A percentile compares a stretch with the other conserved stretches of the same genome.
phyloP scores from a whole-genome alignment of 2,797 vertebrate genomes.

The Merluccius polli region DNA sequence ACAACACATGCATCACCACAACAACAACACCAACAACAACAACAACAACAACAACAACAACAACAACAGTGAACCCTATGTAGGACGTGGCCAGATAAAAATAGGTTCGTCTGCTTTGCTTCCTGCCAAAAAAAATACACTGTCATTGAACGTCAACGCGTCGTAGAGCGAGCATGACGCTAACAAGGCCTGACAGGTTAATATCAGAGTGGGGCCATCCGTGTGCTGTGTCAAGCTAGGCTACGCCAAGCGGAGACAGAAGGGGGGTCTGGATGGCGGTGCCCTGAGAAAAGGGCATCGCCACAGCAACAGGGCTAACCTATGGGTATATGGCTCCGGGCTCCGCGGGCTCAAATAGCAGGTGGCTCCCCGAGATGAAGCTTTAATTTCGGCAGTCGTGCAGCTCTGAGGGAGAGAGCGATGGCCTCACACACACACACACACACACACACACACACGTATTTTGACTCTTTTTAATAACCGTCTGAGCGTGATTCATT shows the following conservation, averaged over 20 bases:
- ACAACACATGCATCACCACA: too few species aligned
- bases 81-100: slow-evolving; percentile 29
- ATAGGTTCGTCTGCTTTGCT: slow-evolving; percentile 32
- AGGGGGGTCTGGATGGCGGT: slow-evolving; percentile 7
- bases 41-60: background rate
- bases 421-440: background rate
- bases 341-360: slow-evolving; percentile 31
- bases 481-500: slow-evolving; percentile 11
- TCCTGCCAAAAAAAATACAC: slow-evolving; percentile 29
- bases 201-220: slow-evolving; percentile 25
- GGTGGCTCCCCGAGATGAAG: slow-evolving; percentile 31
- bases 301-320: slow-evolving; percentile 43
- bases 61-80: slow-evolving; percentile 4
- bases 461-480: background rate
- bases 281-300: slow-evolving; percentile 23
- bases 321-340: slow-evolving; percentile 15
- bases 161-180: slow-evolving; percentile 10
- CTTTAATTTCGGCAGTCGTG: slow-evolving; percentile 2
- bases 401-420: background rate
- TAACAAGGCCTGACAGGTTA: slow-evolving; percentile 32
- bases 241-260: slow-evolving; percentile 27
- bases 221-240: slow-evolving; percentile 7
- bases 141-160: slow-evolving; percentile 18
- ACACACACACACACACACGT: background rate
- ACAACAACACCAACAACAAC: too few species aligned